Conservation (phyloP, 1,140 invertebrate species). For the Drosophila carrolli region DNA sequence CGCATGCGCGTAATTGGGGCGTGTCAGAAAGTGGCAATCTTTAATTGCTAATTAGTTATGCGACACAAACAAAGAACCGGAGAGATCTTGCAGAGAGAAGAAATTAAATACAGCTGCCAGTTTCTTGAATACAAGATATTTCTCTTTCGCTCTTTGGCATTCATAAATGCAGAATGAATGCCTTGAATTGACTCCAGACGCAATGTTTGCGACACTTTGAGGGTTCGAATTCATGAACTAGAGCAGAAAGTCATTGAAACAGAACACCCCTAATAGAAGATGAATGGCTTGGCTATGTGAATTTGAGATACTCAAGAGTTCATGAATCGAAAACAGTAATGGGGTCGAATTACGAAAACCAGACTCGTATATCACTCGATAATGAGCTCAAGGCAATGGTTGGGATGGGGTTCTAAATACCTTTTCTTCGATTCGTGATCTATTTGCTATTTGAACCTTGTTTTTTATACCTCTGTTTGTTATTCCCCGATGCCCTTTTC, state of each 20-base stretch:
- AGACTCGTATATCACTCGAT: constrained; percentile 40
- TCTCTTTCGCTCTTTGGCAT: constrained; percentile 35
- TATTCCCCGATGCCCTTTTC: neutral
- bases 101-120: constrained; percentile 17
- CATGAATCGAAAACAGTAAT: constrained; percentile 32
- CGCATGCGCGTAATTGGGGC: constrained; percentile 63
- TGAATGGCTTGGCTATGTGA: constrained; percentile 2
- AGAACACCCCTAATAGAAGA: constrained; percentile 30
- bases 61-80: constrained; percentile 10
- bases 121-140: constrained; percentile 23
- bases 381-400: constrained; percentile 30
- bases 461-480: neutral
- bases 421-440: constrained; percentile 1
- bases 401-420: constrained; percentile 8
- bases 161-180: constrained; percentile 54
- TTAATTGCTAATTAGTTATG: constrained; percentile 73
- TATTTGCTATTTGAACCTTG: neutral
- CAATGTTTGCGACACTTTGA: constrained; percentile 16
- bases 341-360: constrained; percentile 19
- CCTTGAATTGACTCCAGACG: constrained; percentile 26
- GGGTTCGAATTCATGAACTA: constrained; percentile 33
- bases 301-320: constrained; percentile 41
- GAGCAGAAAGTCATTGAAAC: constrained; percentile 48
- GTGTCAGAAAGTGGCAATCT: constrained; percentile 51
- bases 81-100: neutral